These are phyloP conservation scores for Anguilla marmorata DNA, from an alignment of 2,797 vertebrate genomes.

Conservation along the genomic window DNA sequence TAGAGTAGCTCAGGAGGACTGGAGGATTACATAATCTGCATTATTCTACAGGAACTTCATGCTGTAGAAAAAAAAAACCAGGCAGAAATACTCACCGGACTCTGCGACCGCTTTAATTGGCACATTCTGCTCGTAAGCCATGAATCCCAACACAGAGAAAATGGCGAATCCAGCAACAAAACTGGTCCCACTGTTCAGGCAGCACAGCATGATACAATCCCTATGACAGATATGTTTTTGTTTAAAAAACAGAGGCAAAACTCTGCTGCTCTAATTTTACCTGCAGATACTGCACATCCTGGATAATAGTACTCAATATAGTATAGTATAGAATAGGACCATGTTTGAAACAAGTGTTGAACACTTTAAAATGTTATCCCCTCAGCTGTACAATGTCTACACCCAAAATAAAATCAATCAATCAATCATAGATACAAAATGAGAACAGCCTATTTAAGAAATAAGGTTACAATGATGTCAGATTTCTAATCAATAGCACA, in stretches of 20 bases:
- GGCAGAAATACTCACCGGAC: constrained; percentile 79
- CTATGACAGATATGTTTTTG: constrained; percentile 62
- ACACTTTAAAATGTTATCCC: too few relatives aligned
- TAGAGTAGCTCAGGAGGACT: constrained; percentile 49
- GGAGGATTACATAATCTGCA: constrained; percentile 52
- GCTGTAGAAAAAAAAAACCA: not conserved
- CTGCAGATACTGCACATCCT: not conserved
- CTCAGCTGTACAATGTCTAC: too few relatives aligned
- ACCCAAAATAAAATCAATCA: too few relatives aligned
- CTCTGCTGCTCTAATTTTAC: not conserved
- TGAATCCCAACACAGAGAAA: constrained; percentile 98
- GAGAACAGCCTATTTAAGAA: too few relatives aligned
- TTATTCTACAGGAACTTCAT: constrained; percentile 39
- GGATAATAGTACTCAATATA: constrained; percentile 33
- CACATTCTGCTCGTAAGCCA: constrained; percentile 96
- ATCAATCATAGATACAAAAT: too few relatives aligned
- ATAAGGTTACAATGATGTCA: too few relatives aligned
- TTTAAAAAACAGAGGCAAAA: not conserved
- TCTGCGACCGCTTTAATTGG: constrained; percentile 97
- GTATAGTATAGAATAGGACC: not conserved
- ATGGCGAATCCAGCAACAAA: constrained; percentile 98
- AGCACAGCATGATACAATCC: constrained; percentile 97
- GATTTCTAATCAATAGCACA: too few relatives aligned
- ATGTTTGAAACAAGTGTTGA: too few relatives aligned
- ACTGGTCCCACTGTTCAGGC: constrained; percentile 97